Evolutionary conservation across 2,797 vertebrate species (phyloP).

Genomic region (Muraenolepis orangiensis): DNA sequence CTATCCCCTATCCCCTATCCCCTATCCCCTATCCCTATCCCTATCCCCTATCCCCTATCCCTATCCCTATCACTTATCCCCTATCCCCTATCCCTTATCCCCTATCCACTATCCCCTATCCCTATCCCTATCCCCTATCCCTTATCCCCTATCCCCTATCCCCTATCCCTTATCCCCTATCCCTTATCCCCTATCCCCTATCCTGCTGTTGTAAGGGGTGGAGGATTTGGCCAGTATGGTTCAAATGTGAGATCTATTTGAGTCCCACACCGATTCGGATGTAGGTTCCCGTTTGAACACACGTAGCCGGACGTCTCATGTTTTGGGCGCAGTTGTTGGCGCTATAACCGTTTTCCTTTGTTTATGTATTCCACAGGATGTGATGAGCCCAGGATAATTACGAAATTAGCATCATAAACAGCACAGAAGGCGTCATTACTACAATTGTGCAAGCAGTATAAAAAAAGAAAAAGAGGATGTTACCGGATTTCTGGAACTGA

Average conservation of each 20-base stretch:
- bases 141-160: conserved; percentile 10
- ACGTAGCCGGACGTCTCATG: neutral
- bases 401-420: conserved; percentile 16
- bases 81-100: too few species aligned
- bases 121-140: conserved; percentile 24
- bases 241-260: neutral
- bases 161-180: too few species aligned
- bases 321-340: neutral
- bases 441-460: conserved; percentile 8
- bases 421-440: conserved; percentile 23
- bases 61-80: too few species aligned
- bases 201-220: neutral
- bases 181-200: conserved; percentile 20
- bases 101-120: conserved; percentile 24
- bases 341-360: neutral
- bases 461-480: neutral
- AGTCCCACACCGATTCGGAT: neutral
- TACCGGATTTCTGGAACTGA: neutral
- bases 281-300: neutral
- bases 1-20: too few species aligned
- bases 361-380: neutral
- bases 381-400: conserved; percentile 1
- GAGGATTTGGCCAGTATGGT: neutral
- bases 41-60: too few species aligned
- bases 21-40: conserved; percentile 28